Conservation (phyloP, 2,888 invertebrate species). For the Leucophora obtusa region DNA sequence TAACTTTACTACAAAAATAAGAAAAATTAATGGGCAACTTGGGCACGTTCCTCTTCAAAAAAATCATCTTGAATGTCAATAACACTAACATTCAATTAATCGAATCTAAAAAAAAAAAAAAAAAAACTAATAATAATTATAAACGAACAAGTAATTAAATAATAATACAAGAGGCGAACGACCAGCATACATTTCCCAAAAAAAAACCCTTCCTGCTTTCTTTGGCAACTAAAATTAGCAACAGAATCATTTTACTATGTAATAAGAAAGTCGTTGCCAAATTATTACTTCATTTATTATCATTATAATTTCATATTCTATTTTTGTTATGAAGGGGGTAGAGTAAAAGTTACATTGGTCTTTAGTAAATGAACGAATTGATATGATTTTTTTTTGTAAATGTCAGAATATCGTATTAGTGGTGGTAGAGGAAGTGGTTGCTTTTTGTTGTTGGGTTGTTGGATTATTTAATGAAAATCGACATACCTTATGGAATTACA, state of each 20-base stretch:
- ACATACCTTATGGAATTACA: slow-evolving; percentile 67
- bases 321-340: slow-evolving; percentile 19
- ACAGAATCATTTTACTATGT: slow-evolving; percentile 1
- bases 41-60: slow-evolving; percentile 60
- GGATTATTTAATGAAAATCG: slow-evolving; percentile 67
- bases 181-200: slow-evolving; percentile 1
- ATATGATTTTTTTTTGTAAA: slow-evolving; percentile 27
- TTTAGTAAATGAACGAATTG: slow-evolving; percentile 22
- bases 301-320: slow-evolving; percentile 51
- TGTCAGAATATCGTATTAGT: slow-evolving; percentile 18
- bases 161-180: slow-evolving; percentile 45
- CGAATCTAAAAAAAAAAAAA: slow-evolving; percentile 17
- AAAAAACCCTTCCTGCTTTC: background rate
- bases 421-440: slow-evolving; percentile 23
- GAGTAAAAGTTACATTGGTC: slow-evolving; percentile 19
- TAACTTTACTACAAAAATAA: slow-evolving; percentile 7
- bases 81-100: slow-evolving; percentile 64
- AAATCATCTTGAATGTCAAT: slow-evolving; percentile 65
- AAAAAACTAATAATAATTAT: slow-evolving; percentile 12
- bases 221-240: slow-evolving; percentile 44
- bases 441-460: slow-evolving; percentile 28
- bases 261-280: slow-evolving; percentile 54
- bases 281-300: slow-evolving; percentile 64
- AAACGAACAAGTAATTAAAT: slow-evolving; percentile 62
- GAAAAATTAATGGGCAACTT: slow-evolving; percentile 46